Percentiles rank a stretch among this genome's conserved stretches.
phyloP scores from a whole-genome alignment of 2,113 vertebrate genomes.

The Stomatorhinus ivindoensis region DNA sequence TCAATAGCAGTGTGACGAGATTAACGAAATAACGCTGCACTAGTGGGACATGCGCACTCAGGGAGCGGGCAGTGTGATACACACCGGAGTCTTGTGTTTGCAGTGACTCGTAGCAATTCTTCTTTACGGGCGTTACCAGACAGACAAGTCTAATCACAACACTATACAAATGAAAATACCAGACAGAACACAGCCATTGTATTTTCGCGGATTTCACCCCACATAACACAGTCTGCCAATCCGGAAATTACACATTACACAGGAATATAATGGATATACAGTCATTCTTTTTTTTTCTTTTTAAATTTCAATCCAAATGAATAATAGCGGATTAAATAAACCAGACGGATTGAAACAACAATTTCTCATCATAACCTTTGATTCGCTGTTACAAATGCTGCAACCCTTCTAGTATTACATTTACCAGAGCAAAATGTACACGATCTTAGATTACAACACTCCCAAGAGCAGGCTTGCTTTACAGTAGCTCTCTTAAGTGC shows the following conservation, averaged over 20 bases:
- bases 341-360: not conserved
- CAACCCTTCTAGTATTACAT: not conserved
- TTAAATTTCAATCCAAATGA: not conserved
- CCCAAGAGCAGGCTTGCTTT: constrained; percentile 8
- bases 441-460: constrained; percentile 8
- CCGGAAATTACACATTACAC: not conserved
- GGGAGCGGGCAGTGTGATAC: not conserved
- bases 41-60: not conserved
- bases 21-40: not conserved
- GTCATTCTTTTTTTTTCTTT: not conserved
- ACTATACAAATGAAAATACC: not conserved
- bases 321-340: not conserved
- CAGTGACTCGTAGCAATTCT: not conserved
- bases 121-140: not conserved
- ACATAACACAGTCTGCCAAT: not conserved
- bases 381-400: constrained; percentile 2
- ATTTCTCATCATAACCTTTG: not conserved
- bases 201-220: not conserved
- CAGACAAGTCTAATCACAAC: not conserved
- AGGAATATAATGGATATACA: not conserved
- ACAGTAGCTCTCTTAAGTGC: constrained; percentile 12
- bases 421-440: constrained; percentile 9
- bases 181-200: not conserved
- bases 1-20: not conserved
- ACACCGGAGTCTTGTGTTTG: not conserved